These are phyloP conservation scores for Alauda arvensis DNA, from an alignment of 2,797 vertebrate species.

Conservation along the genomic window DNA sequence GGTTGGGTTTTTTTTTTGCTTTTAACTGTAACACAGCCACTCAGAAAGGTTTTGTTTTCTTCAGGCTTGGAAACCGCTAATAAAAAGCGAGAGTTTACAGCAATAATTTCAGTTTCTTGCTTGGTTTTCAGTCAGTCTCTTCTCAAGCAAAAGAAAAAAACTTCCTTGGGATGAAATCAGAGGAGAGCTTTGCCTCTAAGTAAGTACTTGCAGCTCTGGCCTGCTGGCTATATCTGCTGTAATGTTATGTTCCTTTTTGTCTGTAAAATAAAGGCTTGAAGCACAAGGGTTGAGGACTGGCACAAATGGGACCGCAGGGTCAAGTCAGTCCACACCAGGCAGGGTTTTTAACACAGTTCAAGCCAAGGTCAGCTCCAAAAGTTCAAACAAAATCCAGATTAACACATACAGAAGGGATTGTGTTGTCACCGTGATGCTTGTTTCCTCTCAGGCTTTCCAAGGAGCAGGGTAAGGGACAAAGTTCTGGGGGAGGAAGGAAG, in stretches of 20 bases:
- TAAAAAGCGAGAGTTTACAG: conserved; percentile 35
- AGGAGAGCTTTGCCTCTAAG: conserved; percentile 4
- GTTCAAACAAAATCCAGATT: conserved; percentile 66
- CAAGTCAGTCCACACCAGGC: conserved; percentile 55
- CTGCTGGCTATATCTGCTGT: conserved; percentile 6
- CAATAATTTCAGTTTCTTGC: conserved; percentile 27
- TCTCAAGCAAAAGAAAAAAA: neutral
- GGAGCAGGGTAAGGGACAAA: neutral
- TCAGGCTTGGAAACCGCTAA: conserved; percentile 44
- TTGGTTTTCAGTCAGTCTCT: conserved; percentile 32
- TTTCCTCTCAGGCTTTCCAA: conserved; percentile 30
- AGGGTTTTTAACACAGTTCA: conserved; percentile 60
- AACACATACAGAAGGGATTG: conserved; percentile 62
- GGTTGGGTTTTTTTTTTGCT: neutral
- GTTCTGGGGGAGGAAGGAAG: neutral
- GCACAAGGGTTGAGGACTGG: conserved; percentile 22
- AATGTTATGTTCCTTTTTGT: conserved; percentile 50
- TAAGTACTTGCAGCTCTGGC: neutral
- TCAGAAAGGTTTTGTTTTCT: neutral
- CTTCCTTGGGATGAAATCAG: conserved; percentile 38
- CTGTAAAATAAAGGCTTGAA: conserved; percentile 44
- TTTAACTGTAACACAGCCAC: neutral
- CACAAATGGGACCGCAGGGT: conserved; percentile 31
- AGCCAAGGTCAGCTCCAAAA: conserved; percentile 64
- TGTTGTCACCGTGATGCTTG: conserved; percentile 28